Evolutionary conservation across 2,113 vertebrate genomes (phyloP), one percentile per base, ranked within the genome.

Genomic region (Halichoerus grypus): DNA sequence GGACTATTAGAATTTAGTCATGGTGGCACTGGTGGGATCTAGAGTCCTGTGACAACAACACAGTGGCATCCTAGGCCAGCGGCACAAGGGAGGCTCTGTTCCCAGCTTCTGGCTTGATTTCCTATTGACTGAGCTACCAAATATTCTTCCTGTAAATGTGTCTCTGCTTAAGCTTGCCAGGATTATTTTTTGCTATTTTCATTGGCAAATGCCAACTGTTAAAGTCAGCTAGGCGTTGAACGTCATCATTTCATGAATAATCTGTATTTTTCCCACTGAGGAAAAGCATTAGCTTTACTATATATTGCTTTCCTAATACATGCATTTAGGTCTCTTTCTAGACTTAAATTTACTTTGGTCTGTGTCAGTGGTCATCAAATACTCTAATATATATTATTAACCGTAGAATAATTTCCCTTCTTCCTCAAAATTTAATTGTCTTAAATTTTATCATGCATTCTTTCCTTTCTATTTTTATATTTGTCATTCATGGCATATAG

Each of bases 181-280:
- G 5, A 77, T 61, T 86, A 76, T 74, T 57, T 96, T 87, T 84
- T 94, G 55, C 36, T 74, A 42, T 69, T 76, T 92, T 92, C 22
- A 79, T 59, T 51, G 21, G 18, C 61, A 91, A 81, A n/a, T 77
- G 59, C 15, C 46, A 67, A 91, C 36, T 71, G 87, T 86, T 33
- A 82, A 85, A 94, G n/a, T 55, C 61, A 65, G 57, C 76, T 51
- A 61, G 39, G 39, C 19, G 7, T 0, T 88, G 55, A 97, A 83
- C 7, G 88, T 22, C 28, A 93, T 31, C 16, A 88, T 82, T 74
- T 76, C 71, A 86, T 22, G 59, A 74, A 81, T 79, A 77, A 92
- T 67, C 46, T 77, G 46, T 31, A 72, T 14, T 42, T 39, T 79
- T 26, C 0, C 15, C 46, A 83, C 46, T 15, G n/a, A 83, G 42